phyloP scores from a whole-genome alignment of 2,797 vertebrate species.

The Myiotriccus ornatus region DNA sequence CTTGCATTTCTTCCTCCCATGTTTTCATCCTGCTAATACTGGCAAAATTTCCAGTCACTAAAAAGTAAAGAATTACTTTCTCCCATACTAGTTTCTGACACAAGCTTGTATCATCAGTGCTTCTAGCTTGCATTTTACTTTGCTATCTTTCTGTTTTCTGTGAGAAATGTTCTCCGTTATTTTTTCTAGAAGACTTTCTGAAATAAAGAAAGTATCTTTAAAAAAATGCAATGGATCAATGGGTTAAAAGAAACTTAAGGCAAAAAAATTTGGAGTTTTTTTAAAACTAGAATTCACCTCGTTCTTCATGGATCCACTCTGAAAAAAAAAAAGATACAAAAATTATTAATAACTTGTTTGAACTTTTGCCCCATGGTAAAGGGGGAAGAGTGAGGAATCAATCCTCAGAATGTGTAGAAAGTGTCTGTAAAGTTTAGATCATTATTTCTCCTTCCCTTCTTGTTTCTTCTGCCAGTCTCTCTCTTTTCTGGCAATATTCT shows the following conservation, averaged over 20 bases:
- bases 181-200: not conserved
- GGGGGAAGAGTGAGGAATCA: not conserved
- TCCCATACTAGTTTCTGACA: not conserved
- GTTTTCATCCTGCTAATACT: not conserved
- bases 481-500: not conserved
- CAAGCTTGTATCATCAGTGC: not conserved
- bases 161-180: not conserved
- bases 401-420: not conserved
- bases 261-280: not conserved
- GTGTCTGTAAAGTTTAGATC: not conserved
- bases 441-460: not conserved
- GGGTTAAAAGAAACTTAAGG: not conserved
- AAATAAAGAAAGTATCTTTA: not conserved
- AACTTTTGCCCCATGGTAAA: not conserved
- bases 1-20: not conserved
- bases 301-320: not conserved
- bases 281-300: not conserved
- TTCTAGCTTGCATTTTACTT: not conserved
- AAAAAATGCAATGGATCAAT: not conserved
- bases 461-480: not conserved
- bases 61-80: not conserved
- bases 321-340: not conserved
- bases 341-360: not conserved
- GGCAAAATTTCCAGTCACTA: not conserved
- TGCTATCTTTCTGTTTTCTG: not conserved